Evolutionary conservation across 2,113 vertebrate genomes (phyloP).

Genomic region (Crotalus tigris): DNA sequence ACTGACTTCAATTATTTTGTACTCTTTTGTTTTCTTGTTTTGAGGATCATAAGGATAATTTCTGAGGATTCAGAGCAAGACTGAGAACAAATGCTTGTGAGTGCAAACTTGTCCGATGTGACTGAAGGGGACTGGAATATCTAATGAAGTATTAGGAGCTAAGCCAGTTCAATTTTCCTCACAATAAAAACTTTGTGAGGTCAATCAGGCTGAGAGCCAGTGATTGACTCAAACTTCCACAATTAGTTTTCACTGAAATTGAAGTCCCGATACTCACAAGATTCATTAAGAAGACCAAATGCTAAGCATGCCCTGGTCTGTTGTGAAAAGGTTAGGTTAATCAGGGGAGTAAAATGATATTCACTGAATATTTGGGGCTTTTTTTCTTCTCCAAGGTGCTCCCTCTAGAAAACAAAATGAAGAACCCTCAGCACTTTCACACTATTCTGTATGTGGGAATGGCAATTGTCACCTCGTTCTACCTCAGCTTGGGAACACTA

Average conservation of each 20-base stretch:
- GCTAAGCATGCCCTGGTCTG: not conserved
- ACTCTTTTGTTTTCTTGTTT: not conserved
- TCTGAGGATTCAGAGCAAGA: not conserved
- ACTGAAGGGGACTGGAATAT: no score
- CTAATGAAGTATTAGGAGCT: not conserved
- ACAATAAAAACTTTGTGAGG: no score
- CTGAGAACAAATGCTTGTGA: not conserved
- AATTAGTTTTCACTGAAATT: no score
- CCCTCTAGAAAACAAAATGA: slow-evolving; percentile 97
- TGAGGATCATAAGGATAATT: not conserved
- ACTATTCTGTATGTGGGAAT: slow-evolving; percentile 86
- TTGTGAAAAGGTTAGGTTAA: not conserved
- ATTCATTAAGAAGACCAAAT: not conserved
- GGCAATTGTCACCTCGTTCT: slow-evolving; percentile 81
- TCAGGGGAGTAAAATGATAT: not conserved
- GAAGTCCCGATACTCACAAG: no score
- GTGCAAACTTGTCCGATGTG: not conserved
- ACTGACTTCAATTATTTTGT: not conserved
- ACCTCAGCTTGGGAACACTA: slow-evolving; percentile 85
- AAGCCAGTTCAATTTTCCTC: no score
- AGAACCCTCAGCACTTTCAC: slow-evolving; percentile 80
- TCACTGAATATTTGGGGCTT: not conserved
- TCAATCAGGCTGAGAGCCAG: no score
- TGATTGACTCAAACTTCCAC: no score
- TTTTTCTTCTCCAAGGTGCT: slow-evolving; percentile 75